Base-by-base conservation (phyloP, 2,113 vertebrate genomes). In the Pionites leucogaster region DNA sequence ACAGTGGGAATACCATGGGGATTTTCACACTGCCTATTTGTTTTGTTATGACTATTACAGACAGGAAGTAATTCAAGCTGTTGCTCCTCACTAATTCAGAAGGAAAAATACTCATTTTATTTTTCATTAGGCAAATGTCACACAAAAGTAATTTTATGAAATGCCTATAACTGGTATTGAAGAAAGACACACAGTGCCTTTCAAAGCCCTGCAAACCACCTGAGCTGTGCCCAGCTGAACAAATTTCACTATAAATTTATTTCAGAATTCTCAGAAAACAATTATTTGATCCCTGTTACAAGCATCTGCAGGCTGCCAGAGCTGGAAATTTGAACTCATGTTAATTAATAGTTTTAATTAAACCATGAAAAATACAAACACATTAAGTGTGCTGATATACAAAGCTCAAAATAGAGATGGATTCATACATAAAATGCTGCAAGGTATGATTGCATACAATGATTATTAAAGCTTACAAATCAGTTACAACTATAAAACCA, bases 311-410 rank as follows among this genome's bases (percentile, higher is more conserved):
- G 35, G 44, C 71, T 80, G 70, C 29, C 67, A 69, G 44, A 81
- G 92, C 1, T 6, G 47, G 91, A 83, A 25, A 75, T 55, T 24
- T 59, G 71, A 83, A 86, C 83, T 50, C 1, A 14, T 10, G n/a
- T 46, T 84, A 86, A 94, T 95, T 88, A 86, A 86, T 83, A 93
- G 63, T 81, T 93, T 96, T 92, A 92, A 93, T 95, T 94, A 92
- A 78, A 42, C 37, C 72, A 22, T 24, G 50, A 79, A 82, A 95
- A 93, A 88, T 57, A 63, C 29, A n/a, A 53, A 8, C 49, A 41
- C 3, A 23, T 70, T 81, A 81, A 83, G n/a, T 13, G 25, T 31
- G 60, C 49, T 87, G 55, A 60, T 86, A 46, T 5, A 47, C 35
- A 4, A 17, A 42, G 33, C 17, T 6, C 12, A 33, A 80, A 90